These are phyloP conservation scores for Galago senegalensis DNA, from an alignment of 2,797 vertebrate genomes.

Conservation along the genomic window DNA sequence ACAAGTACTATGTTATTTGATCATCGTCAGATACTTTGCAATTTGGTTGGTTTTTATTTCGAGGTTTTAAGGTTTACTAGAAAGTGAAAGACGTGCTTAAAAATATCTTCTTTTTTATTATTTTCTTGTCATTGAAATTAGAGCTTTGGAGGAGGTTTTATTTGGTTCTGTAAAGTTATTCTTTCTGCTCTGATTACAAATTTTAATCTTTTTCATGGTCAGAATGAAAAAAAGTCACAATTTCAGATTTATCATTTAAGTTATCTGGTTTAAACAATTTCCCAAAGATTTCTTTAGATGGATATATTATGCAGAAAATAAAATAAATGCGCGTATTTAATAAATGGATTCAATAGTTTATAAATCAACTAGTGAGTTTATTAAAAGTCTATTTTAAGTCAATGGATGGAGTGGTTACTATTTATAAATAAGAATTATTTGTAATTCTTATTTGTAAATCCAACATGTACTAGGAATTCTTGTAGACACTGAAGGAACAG, in stretches of 20 bases:
- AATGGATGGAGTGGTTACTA: neutral
- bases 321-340: slow-evolving; percentile 35
- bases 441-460: neutral
- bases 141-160: neutral
- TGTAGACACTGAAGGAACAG: neutral
- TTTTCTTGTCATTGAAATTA: neutral
- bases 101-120: slow-evolving; percentile 22
- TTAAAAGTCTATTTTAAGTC: slow-evolving; percentile 38
- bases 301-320: slow-evolving; percentile 48
- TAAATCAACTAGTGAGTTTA: neutral
- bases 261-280: neutral
- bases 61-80: neutral
- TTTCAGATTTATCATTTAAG: slow-evolving; percentile 7
- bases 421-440: neutral
- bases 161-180: neutral
- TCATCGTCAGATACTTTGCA: neutral
- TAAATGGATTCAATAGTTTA: slow-evolving; percentile 16
- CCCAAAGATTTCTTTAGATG: slow-evolving; percentile 23
- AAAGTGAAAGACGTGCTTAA: neutral
- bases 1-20: neutral
- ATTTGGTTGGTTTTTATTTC: neutral
- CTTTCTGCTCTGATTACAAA: neutral
- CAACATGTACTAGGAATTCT: neutral
- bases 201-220: neutral
- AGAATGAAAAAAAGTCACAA: neutral